phyloP scores from a whole-genome alignment of 2,113 vertebrate genomes.

The Sander vitreus region DNA sequence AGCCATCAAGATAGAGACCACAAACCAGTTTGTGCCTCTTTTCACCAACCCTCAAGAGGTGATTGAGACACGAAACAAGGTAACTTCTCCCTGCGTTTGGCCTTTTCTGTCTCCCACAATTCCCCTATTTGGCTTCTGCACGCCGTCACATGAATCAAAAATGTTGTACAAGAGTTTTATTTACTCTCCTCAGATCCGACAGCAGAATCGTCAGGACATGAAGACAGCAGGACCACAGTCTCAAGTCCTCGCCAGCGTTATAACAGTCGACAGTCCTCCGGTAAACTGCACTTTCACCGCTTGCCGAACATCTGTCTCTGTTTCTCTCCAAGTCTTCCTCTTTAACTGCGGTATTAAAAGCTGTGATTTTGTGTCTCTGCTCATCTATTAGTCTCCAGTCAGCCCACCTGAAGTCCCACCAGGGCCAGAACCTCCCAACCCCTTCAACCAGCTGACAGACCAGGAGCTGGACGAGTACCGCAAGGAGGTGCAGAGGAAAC shows the following conservation, averaged over 20 bases:
- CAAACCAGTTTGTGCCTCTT: constrained; percentile 98
- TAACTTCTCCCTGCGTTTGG: constrained; percentile 40
- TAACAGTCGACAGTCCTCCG: constrained; percentile 90
- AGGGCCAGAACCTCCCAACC: constrained; percentile 92
- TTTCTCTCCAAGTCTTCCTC: not conserved
- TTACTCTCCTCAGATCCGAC: constrained; percentile 87
- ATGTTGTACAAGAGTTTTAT: fast-evolving
- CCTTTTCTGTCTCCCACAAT: not conserved
- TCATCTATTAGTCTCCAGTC: constrained; percentile 88
- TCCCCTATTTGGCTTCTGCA: not conserved
- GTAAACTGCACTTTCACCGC: constrained; percentile 73
- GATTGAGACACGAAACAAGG: constrained; percentile 98
- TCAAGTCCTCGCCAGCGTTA: constrained; percentile 93
- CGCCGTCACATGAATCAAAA: not conserved
- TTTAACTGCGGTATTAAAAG: not conserved
- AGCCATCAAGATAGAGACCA: constrained; percentile 94
- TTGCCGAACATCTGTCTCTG: not conserved
- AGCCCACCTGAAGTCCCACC: constrained; percentile 72
- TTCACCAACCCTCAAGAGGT: constrained; percentile 98
- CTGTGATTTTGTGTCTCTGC: constrained; percentile 23
- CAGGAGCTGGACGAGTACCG: constrained; percentile 97
- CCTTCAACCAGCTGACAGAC: constrained; percentile 97
- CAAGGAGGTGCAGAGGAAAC: constrained; percentile 96
- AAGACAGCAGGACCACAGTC: constrained; percentile 97
- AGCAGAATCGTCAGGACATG: constrained; percentile 96